phyloP scores from a whole-genome alignment of 30 jellyfish, hydroid and myxozoan genomes.

The Catostylus mosaicus region DNA sequence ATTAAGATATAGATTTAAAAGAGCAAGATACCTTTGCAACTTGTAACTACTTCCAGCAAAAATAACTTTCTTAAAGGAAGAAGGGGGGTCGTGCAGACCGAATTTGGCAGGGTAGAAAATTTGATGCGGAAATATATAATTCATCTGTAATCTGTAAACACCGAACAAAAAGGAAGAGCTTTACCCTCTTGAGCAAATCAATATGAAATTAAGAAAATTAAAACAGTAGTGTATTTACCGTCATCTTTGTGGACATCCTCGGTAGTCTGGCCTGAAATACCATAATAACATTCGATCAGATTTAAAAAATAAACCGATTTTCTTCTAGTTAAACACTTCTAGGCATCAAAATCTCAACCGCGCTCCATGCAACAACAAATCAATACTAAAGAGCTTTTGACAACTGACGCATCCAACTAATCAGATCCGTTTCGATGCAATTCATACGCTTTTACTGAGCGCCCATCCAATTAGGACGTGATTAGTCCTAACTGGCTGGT shows the following conservation, averaged over 20 bases:
- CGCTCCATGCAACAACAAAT: neutral
- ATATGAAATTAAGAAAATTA: too few relatives aligned
- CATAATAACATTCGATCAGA: slow-evolving; percentile 4
- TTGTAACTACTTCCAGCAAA: too few relatives aligned
- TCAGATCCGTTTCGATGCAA: slow-evolving; percentile 12
- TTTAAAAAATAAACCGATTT: neutral
- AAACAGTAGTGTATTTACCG: neutral
- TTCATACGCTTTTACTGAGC: slow-evolving; percentile 15
- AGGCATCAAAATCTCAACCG: neutral
- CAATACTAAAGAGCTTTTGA: neutral
- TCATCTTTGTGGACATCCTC: neutral
- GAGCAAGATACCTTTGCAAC: too few relatives aligned
- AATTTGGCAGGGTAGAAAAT: too few relatives aligned
- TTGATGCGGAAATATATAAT: too few relatives aligned
- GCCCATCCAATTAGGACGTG: slow-evolving; percentile 71
- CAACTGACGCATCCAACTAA: slow-evolving; percentile 1
- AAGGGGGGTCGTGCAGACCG: too few relatives aligned
- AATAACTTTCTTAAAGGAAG: too few relatives aligned
- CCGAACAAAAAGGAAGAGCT: too few relatives aligned
- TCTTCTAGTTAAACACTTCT: neutral
- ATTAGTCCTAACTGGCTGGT: slow-evolving; percentile 58
- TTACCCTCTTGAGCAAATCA: too few relatives aligned
- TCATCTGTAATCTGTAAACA: too few relatives aligned
- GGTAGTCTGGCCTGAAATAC: neutral
- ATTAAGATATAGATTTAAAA: too few relatives aligned